These are phyloP conservation scores for Mycteria americana DNA, from an alignment of 2,797 vertebrate species.

Conservation along the genomic window DNA sequence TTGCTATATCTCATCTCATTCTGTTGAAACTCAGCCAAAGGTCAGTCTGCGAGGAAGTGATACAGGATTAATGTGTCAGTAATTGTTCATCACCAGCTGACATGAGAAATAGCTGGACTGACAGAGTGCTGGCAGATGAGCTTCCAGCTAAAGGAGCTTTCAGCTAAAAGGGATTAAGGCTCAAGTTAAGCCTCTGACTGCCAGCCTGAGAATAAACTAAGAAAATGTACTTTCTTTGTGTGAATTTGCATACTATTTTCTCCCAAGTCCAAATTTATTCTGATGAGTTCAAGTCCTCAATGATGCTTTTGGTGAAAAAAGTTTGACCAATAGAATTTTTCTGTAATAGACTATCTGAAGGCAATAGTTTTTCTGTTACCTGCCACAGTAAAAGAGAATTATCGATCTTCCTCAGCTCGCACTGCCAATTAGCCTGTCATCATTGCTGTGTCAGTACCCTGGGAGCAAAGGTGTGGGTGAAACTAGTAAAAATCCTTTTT, in stretches of 20 bases:
- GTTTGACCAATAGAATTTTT: not conserved
- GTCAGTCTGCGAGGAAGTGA: constrained; percentile 18
- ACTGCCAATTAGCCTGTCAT: not conserved
- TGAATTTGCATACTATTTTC: not conserved
- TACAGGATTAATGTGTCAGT: constrained; percentile 57
- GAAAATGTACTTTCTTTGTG: not conserved
- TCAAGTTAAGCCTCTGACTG: constrained; percentile 6
- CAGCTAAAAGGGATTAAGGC: constrained; percentile 44
- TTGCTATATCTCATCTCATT: not conserved
- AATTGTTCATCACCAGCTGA: constrained; percentile 55
- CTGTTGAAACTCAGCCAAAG: constrained; percentile 35
- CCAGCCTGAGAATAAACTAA: constrained; percentile 25
- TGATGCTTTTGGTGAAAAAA: not conserved
- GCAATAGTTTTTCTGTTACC: not conserved
- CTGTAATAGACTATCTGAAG: not conserved
- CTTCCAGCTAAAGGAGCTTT: constrained; percentile 52
- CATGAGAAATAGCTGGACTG: constrained; percentile 51
- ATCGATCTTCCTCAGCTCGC: not conserved
- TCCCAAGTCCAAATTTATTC: not conserved
- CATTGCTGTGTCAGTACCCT: not conserved
- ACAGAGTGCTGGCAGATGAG: constrained; percentile 19
- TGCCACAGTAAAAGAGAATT: not conserved
- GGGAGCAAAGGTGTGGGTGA: not conserved
- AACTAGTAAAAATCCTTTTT: not conserved
- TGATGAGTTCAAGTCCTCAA: not conserved